Conservation (phyloP, 1,140 invertebrate genomes). For the Aphis craccivora region DNA sequence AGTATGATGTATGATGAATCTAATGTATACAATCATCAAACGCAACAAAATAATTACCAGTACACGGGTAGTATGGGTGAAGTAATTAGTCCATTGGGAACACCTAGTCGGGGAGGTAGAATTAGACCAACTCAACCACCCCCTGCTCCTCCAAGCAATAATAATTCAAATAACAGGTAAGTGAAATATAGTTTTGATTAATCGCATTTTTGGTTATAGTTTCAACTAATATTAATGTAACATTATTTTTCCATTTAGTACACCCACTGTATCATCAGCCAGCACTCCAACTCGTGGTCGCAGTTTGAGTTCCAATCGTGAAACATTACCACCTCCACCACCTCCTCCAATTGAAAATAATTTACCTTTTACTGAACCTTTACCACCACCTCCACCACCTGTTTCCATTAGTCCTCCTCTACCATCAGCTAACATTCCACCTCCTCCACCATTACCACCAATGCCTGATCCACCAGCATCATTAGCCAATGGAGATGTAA, state of each 20-base stretch:
- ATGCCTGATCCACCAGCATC: constrained; percentile 72
- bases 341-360: constrained; percentile 73
- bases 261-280: constrained; percentile 72
- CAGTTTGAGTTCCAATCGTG: constrained; percentile 73
- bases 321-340: constrained; percentile 86
- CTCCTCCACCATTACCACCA: constrained; percentile 70
- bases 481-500: constrained; percentile 65
- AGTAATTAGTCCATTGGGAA: constrained; percentile 62
- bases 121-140: constrained; percentile 81
- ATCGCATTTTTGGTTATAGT: neutral
- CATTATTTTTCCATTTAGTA: constrained; percentile 63
- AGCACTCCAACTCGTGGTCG: constrained; percentile 73
- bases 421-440: constrained; percentile 65
- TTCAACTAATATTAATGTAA: neutral
- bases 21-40: constrained; percentile 62
- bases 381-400: constrained; percentile 61
- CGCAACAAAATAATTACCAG: constrained; percentile 53
- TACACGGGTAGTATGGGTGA: constrained; percentile 57
- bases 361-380: constrained; percentile 63
- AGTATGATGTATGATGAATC: constrained; percentile 63
- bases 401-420: constrained; percentile 62
- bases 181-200: neutral
- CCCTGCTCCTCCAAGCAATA: constrained; percentile 80
- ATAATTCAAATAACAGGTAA: constrained; percentile 67
- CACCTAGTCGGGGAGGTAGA: constrained; percentile 69